Percentiles rank a stretch among this genome's conserved stretches.
phyloP scores from a whole-genome alignment of 2,888 invertebrate species.

The Drosophila incognita region DNA sequence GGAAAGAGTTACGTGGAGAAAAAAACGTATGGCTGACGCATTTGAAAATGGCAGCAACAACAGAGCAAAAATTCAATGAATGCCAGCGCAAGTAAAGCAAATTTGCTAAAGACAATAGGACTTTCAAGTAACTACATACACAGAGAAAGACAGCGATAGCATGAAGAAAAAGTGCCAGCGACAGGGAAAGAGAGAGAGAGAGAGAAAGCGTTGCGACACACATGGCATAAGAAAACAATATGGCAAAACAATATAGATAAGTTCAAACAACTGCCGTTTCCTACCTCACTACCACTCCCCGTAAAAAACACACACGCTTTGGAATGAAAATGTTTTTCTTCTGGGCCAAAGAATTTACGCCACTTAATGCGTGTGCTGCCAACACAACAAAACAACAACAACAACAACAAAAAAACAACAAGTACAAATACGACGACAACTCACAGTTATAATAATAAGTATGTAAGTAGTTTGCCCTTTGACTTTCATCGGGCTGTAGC shows the following conservation, averaged over 20 bases:
- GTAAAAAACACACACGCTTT: slow-evolving; percentile 42
- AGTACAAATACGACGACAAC: slow-evolving; percentile 38
- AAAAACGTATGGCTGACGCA: slow-evolving; percentile 53
- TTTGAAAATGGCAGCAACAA: slow-evolving; percentile 62
- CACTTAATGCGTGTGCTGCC: slow-evolving; percentile 57
- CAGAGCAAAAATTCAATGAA: slow-evolving; percentile 72
- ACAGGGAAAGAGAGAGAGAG: slow-evolving; percentile 3
- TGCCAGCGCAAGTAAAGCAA: slow-evolving; percentile 74
- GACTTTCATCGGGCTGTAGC: slow-evolving; percentile 29
- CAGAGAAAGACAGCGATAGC: slow-evolving; percentile 12
- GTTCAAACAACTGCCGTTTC: slow-evolving; percentile 74
- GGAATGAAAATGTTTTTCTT: slow-evolving; percentile 79
- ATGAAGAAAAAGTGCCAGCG: not conserved
- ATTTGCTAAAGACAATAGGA: slow-evolving; percentile 75
- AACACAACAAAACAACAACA: slow-evolving; percentile 11
- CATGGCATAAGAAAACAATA: slow-evolving; percentile 80
- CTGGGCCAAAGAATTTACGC: slow-evolving; percentile 67
- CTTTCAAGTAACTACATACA: slow-evolving; percentile 59
- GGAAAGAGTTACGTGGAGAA: slow-evolving; percentile 4
- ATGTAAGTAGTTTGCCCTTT: slow-evolving; percentile 38
- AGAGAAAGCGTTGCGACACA: slow-evolving; percentile 57
- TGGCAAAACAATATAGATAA: slow-evolving; percentile 82
- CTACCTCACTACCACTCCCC: slow-evolving; percentile 3
- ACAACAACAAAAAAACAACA: slow-evolving; percentile 1
- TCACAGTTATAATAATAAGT: slow-evolving; percentile 50